Evolutionary conservation across 2,888 invertebrate species (phyloP), one percentile per base, ranked within the genome.

Genomic region (Rhagonycha fulva): DNA sequence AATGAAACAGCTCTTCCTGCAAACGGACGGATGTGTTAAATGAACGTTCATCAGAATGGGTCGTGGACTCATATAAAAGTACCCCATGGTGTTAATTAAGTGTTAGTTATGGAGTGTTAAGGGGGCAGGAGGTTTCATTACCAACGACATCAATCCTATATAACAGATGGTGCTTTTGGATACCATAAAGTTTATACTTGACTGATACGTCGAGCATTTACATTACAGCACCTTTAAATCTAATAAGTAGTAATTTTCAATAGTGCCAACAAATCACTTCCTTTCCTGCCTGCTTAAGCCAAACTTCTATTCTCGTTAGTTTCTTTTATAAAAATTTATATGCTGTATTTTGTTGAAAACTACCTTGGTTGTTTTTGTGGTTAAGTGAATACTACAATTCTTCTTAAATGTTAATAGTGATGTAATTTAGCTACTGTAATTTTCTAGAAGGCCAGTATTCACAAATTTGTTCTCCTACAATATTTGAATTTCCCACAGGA

Each of bases 71-170:
- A 84, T 84, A 84, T 83, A 84, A 84, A 84, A 85, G 82, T 83
- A 82, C 85, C 85, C 84, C 84, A 82, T 83, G 84, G 84, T 83
- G 85, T 85, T 86, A 85, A 86, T 86, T 85, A 85, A 85, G 84
- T 82, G 84, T 84, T 85, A 84, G 84, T 85, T 85, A 85, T 84
- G 84, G 82, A 73, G 74, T 63, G 75, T 60, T 66, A 71, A 61
- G 72, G 80, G 69, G 74, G 75, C 68, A 76, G 80, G 80, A 73
- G 74, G 77, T 78, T 82, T 82, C 82, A 82, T 82, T 82, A 81
- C 80, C 79, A 76, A 76, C 78, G 76, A 77, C 79, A 81, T 81
- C 81, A 81, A 81, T 81, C 80, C 78, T 80, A 74, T 77, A 78
- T 81, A 82, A 80, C 81, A 82, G 81, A 82, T 81, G 82, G 80